phyloP scores from a whole-genome alignment of 2,888 invertebrate species.

The Ryuthela nishihirai region DNA sequence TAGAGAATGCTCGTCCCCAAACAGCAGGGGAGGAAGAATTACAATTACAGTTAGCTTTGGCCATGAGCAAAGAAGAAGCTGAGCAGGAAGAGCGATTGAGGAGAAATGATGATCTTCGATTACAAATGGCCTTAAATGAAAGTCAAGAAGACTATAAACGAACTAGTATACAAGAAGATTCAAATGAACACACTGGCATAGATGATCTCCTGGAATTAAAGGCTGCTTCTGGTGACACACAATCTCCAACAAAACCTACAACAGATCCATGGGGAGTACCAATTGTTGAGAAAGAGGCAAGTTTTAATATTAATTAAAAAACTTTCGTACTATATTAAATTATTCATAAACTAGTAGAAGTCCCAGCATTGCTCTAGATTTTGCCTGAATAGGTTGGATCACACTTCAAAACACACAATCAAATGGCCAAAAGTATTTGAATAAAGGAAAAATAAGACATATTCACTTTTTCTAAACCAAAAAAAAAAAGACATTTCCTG shows the following conservation, averaged over 20 bases:
- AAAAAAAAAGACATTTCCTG: no score
- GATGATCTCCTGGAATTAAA: conserved; percentile 43
- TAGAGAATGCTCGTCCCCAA: conserved; percentile 91
- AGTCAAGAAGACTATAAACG: conserved; percentile 70
- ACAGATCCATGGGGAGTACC: conserved; percentile 60
- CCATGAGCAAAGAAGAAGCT: conserved; percentile 97
- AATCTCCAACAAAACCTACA: conserved; percentile 9
- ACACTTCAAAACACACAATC: no score
- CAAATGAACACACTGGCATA: conserved; percentile 25
- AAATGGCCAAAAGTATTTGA: no score
- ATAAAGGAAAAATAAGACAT: no score
- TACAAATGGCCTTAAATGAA: conserved; percentile 92
- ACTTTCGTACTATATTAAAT: no score
- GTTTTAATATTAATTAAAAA: no score
- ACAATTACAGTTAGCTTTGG: conserved; percentile 94
- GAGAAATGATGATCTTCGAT: conserved; percentile 75
- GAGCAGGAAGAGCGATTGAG: conserved; percentile 92
- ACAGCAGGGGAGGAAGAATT: conserved; percentile 97
- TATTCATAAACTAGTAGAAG: no score
- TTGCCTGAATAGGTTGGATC: no score
- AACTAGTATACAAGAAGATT: conserved; percentile 15
- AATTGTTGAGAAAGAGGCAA: conserved; percentile 25
- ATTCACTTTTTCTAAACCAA: no score
- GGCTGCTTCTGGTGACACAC: not conserved
- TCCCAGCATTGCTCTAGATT: no score